A percentile compares a stretch with the other conserved stretches of the same genome.
Evolutionary conservation across 2,797 vertebrate species (phyloP).

Genomic region (Tarsius wallacei): DNA sequence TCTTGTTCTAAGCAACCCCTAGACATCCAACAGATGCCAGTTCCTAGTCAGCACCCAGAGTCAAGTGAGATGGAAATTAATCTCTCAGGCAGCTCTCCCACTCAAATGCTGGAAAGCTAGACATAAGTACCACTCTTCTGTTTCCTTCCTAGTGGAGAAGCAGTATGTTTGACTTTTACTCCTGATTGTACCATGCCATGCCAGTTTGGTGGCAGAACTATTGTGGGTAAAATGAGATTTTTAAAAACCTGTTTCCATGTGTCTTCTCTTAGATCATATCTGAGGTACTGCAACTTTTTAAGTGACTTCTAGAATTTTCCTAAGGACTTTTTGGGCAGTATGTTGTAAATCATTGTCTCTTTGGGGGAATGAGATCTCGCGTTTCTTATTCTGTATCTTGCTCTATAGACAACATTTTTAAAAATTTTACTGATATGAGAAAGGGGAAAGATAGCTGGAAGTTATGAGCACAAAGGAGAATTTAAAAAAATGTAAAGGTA

Average conservation of each 20-base stretch:
- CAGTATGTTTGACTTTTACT: not conserved
- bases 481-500: not conserved
- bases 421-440: not conserved
- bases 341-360: not conserved
- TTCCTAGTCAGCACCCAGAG: not conserved
- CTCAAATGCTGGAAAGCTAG: not conserved
- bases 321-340: not conserved
- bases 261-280: not conserved
- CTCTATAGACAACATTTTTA: not conserved
- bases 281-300: not conserved
- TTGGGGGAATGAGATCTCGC: not conserved
- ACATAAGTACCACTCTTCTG: not conserved
- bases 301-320: not conserved
- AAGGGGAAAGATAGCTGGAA: not conserved
- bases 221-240: not conserved
- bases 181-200: not conserved
- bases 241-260: not conserved
- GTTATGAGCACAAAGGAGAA: not conserved
- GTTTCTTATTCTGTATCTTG: constrained; percentile 19
- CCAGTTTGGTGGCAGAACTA: not conserved
- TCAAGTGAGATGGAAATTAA: not conserved
- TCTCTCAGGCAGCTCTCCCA: not conserved
- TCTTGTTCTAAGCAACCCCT: not conserved
- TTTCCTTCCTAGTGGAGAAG: not conserved
- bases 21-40: not conserved